A percentile compares a stretch with the other conserved stretches of the same genome.
phyloP scores from a whole-genome alignment of 2,797 vertebrate species.

The Brachymystax lenok region DNA sequence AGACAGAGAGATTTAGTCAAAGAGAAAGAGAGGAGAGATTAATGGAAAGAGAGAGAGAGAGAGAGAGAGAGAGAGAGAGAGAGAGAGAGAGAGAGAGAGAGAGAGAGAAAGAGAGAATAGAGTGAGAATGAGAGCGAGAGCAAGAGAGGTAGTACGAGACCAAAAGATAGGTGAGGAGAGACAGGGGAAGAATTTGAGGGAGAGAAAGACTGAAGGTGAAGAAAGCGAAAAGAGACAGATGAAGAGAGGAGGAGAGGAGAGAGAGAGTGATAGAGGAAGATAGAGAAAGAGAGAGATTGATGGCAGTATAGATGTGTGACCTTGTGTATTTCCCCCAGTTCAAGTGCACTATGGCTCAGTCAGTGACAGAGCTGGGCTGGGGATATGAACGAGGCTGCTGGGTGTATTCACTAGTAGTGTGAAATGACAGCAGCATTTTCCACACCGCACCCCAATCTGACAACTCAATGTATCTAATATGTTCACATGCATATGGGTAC shows the following conservation, averaged over 20 bases:
- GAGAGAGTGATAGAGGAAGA: constrained; percentile 31
- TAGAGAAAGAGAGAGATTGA: constrained; percentile 3
- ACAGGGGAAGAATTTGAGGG: constrained; percentile 5
- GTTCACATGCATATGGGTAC: constrained; percentile 33
- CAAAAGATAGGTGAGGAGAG: constrained; percentile 34
- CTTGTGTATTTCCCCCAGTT: constrained; percentile 52
- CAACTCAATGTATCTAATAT: constrained; percentile 32
- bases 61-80: constrained; percentile 13
- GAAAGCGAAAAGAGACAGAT: constrained; percentile 37
- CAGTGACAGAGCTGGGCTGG: constrained; percentile 34
- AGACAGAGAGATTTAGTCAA: constrained; percentile 59
- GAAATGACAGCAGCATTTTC: constrained; percentile 55
- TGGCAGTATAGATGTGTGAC: constrained; percentile 38
- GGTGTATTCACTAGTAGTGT: constrained; percentile 40
- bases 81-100: constrained; percentile 18
- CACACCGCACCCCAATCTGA: constrained; percentile 23
- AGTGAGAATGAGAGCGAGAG: constrained; percentile 17
- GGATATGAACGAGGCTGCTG: constrained; percentile 13
- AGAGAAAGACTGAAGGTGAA: not conserved
- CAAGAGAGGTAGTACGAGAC: constrained; percentile 32
- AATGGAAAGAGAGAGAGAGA: constrained; percentile 41
- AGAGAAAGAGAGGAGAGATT: constrained; percentile 41
- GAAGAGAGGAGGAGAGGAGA: constrained; percentile 54
- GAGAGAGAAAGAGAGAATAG: constrained; percentile 24
- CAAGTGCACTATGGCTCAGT: constrained; percentile 35